Evolutionary conservation across 1,140 invertebrate species (phyloP).

Genomic region (Leptinotarsa undecemlineata): DNA sequence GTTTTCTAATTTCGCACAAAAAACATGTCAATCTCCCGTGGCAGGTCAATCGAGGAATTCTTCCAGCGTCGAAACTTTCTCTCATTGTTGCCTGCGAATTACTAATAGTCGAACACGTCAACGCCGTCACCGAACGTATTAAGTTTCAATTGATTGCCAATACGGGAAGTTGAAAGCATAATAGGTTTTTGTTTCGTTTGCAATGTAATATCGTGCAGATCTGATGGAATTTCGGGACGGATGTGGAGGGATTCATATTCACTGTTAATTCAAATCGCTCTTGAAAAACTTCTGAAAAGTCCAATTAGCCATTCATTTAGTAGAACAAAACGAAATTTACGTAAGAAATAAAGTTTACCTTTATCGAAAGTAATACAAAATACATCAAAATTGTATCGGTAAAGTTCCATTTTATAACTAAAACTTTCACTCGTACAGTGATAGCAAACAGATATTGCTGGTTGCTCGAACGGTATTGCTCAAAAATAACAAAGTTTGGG

Average conservation of each 20-base stretch:
- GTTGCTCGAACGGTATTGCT: no score
- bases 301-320: no score
- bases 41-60: conserved; percentile 13
- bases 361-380: no score
- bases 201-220: background rate
- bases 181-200: conserved; percentile 3
- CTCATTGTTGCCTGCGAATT: conserved; percentile 17
- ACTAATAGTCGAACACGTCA: background rate
- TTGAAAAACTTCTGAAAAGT: no score
- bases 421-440: no score
- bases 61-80: background rate
- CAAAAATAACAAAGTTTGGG: no score
- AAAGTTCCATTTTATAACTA: no score
- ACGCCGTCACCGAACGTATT: conserved; percentile 4
- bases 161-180: conserved; percentile 4
- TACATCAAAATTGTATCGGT: no score
- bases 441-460: no score
- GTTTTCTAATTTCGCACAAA: conserved; percentile 18
- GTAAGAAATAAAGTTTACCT: no score
- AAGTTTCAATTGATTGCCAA: conserved; percentile 21
- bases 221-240: background rate
- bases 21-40: conserved; percentile 22
- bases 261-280: no score
- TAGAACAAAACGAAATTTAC: no score
- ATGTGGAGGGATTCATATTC: background rate